A percentile compares a stretch with the other conserved stretches of the same genome.
Conservation (phyloP, 2,113 vertebrate genomes). For the Scomber japonicus region DNA sequence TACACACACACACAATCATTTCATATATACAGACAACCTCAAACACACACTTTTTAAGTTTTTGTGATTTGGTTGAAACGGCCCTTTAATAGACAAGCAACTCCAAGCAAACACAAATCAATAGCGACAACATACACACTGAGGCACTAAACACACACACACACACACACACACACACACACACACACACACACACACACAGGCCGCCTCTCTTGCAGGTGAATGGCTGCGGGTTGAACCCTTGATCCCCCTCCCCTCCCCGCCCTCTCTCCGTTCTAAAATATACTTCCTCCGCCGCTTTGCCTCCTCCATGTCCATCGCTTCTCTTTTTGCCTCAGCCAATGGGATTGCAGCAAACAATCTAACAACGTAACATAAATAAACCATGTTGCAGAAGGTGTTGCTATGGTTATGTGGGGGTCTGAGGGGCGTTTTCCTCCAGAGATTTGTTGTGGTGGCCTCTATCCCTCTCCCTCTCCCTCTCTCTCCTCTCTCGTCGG, state of each 20-base stretch:
- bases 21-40: no score
- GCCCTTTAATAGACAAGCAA: no score
- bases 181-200: slow-evolving; percentile 27
- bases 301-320: slow-evolving; percentile 29
- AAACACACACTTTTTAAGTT: no score
- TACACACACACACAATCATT: background rate
- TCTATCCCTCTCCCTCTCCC: background rate
- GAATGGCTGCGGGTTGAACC: slow-evolving; percentile 50
- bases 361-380: background rate
- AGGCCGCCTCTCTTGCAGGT: slow-evolving; percentile 52
- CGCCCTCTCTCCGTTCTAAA: slow-evolving; percentile 15
- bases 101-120: no score
- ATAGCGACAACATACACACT: no score
- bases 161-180: background rate
- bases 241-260: slow-evolving; percentile 1
- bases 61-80: no score
- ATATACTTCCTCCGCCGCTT: slow-evolving; percentile 42
- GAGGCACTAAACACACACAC: no score
- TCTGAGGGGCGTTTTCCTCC: slow-evolving; percentile 7
- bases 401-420: slow-evolving; percentile 18
- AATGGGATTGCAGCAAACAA: slow-evolving; percentile 48
- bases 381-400: background rate
- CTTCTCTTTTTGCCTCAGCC: slow-evolving; percentile 50
- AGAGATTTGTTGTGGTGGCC: slow-evolving; percentile 21
- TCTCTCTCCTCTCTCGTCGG: slow-evolving; percentile 10